A percentile compares a stretch with the other conserved stretches of the same genome.
Conservation (phyloP, 2,797 vertebrate species). For the Pangasius macronema region DNA sequence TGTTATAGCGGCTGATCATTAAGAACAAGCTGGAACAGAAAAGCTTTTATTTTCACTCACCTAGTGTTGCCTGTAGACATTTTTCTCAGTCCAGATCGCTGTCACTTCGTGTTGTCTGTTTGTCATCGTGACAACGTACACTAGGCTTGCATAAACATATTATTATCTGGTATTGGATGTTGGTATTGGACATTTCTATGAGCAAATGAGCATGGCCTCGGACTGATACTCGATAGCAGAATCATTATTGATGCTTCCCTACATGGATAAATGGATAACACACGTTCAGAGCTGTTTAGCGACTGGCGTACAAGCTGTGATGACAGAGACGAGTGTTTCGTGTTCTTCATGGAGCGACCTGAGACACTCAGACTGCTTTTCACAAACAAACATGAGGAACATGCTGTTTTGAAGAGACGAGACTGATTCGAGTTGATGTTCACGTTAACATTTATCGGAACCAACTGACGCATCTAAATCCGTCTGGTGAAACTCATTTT, state of each 20-base stretch:
- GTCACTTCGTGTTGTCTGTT: neutral
- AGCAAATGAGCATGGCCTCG: neutral
- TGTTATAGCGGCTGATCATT: neutral
- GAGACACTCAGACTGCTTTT: neutral
- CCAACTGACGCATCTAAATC: neutral
- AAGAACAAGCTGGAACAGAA: neutral
- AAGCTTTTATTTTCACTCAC: neutral
- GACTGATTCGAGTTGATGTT: conserved; percentile 2
- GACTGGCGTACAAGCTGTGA: neutral
- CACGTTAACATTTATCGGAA: neutral
- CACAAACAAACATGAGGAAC: conserved; percentile 7
- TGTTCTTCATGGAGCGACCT: neutral
- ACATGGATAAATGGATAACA: conserved; percentile 6
- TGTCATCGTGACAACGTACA: neutral
- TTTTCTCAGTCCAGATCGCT: neutral
- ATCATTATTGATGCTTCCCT: neutral
- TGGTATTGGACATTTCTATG: neutral
- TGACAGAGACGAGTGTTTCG: neutral
- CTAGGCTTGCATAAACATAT: neutral
- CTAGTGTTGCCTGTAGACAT: neutral
- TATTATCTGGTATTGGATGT: neutral
- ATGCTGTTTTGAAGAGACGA: conserved; percentile 10
- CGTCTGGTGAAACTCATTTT: neutral
- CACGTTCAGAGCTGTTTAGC: neutral
- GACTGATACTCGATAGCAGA: neutral